phyloP scores from a whole-genome alignment of 1,140 invertebrate species.

The Babylonia areolata region DNA sequence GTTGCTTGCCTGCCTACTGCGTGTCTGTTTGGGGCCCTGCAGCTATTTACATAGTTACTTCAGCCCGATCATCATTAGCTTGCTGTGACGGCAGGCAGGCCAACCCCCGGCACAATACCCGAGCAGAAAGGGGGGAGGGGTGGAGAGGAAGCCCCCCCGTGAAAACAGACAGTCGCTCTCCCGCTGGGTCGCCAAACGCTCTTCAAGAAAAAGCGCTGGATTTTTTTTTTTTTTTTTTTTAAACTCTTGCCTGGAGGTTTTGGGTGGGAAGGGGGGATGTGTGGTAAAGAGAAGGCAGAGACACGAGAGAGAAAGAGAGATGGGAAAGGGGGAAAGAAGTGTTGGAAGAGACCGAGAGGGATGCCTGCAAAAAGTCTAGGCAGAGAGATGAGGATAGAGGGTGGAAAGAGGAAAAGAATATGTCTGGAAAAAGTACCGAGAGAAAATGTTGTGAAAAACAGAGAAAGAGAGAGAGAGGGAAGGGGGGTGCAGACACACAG shows the following conservation, averaged over 20 bases:
- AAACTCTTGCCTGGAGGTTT: neutral
- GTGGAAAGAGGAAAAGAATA: neutral
- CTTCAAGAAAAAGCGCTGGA: too few species aligned
- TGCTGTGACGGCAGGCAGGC: neutral
- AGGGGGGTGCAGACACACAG: neutral
- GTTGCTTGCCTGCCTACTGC: neutral
- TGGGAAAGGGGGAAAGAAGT: neutral
- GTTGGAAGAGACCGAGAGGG: neutral
- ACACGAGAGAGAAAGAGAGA: neutral
- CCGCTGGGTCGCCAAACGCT: too few species aligned
- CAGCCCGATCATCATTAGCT: constrained; percentile 28
- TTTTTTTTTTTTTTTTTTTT: too few species aligned
- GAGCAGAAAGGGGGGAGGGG: neutral
- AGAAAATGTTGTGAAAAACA: neutral
- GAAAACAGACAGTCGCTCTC: neutral
- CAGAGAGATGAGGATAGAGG: neutral
- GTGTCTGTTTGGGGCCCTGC: constrained; percentile 4
- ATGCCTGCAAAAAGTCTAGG: too few species aligned
- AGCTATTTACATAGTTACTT: constrained; percentile 30
- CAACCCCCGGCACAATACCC: neutral
- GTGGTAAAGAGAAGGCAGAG: neutral
- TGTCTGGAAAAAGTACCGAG: too few species aligned
- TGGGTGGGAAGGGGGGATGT: neutral
- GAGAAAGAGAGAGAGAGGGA: too few species aligned
- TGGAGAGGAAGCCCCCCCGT: neutral